Percentiles rank a stretch among this genome's conserved stretches.
Conservation (phyloP, 2,888 invertebrate species). For the Lasioglossum morio region DNA sequence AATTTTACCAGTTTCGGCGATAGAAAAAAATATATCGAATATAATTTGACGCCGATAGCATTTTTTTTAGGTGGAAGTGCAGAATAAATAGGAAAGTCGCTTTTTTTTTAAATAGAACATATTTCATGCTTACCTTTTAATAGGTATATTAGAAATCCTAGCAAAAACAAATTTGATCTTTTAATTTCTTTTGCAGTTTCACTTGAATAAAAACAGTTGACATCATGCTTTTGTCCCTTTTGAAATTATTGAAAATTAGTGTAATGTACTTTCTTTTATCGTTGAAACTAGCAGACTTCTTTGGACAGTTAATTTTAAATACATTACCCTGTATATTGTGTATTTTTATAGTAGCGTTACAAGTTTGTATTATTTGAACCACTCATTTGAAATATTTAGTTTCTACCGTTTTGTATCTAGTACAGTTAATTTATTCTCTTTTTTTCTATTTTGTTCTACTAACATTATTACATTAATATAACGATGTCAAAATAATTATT, state of each 20-base stretch:
- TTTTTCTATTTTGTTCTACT: constrained; percentile 73
- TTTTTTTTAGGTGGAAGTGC: neutral
- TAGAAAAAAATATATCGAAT: neutral
- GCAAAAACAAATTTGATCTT: neutral
- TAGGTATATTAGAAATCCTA: neutral
- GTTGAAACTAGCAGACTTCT: neutral
- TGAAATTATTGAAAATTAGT: neutral
- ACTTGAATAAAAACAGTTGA: neutral
- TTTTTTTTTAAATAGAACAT: neutral
- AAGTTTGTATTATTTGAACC: constrained; percentile 1
- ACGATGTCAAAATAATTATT: constrained; percentile 39
- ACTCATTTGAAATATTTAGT: constrained; percentile 15
- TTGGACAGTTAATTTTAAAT: neutral
- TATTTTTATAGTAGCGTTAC: neutral
- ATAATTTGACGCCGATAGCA: neutral
- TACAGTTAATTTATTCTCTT: constrained; percentile 74
- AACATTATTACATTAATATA: constrained; percentile 67
- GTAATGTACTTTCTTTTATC: neutral
- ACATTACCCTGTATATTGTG: neutral
- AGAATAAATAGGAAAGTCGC: neutral
- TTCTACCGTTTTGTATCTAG: constrained; percentile 8
- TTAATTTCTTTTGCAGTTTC: neutral
- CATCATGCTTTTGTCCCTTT: neutral
- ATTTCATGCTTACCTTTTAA: neutral
- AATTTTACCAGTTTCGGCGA: neutral